Base-by-base conservation (phyloP, 2,888 invertebrate genomes). In the Opisthograptis luteolata region DNA sequence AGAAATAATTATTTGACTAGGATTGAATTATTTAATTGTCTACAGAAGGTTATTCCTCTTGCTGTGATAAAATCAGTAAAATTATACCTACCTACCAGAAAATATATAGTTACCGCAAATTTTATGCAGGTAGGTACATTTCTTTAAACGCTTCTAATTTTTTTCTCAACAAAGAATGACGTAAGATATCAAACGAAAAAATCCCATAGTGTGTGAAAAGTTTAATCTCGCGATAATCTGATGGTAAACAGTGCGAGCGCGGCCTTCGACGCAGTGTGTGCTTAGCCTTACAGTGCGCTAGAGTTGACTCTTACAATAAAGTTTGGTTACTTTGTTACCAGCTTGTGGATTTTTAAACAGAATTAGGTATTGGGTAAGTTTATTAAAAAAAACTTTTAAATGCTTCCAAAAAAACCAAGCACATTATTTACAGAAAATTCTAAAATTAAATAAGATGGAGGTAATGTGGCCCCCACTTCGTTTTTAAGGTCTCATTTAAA, bases 141-240 rank as follows among this genome's bases (percentile, higher is more conserved):
- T 47, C 34, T 40, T 40, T 28, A 17, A 34, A 28, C 40, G 40
- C n/a, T 47, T 19, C 9, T 13, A n/a, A 31, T 37, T 32, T 39
- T 7, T 45, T 19, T 34, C 14, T 41, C 13, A 14, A 1, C 36
- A 25, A 8, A 25, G 19, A 31, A 22, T 60, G 66, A 68, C 64
- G 71, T 68, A 62, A 70, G 12, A 15, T n/a, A n/a, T 17, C 7
- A 39, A 31, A 62, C 52, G 51, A 71, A 73, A 68, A 72, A 65
- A 51, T 27, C 45, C 46, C 34, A 34, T 45, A 19, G 32, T 43
- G 47, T 51, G 55, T 62, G 54, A 62, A 53, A 59, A 64, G 55
- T 46, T 45, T 68, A 73, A 70, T 68, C 73, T 61, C 15, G 52
- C 55, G 75, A 69, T 75, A 75, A 75, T 75, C 75, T 62, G 13